Evolutionary conservation across 2,113 vertebrate species (phyloP), one percentile per base, ranked within the genome.

Genomic region (Eclectus roratus): DNA sequence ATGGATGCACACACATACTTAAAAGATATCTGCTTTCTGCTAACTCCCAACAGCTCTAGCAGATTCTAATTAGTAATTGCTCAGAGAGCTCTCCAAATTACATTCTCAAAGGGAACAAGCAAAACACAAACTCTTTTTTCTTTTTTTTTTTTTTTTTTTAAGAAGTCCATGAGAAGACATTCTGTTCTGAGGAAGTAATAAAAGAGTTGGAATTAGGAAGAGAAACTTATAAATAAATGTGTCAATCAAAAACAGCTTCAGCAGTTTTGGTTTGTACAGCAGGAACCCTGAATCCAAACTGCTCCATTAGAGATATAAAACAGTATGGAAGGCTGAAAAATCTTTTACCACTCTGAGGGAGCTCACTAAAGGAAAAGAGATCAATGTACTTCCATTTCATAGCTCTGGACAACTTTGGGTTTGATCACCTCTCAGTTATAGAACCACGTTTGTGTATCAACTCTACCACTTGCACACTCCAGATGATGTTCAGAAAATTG

Each of bases 341-440:
- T 25, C 44, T 61, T 86, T n/a, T 53, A 4, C 1, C 37, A 31
- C 4, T 61, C 35, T 37, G 29, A 50, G 33, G 31, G 25, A 66
- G 16, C 6, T 80, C 52, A n/a, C 11, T 52, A 71, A 84, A 69
- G 12, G 5, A 68, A 77, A 19, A 52, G 19, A 27, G 0, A 11
- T 68, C 29, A n/a, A 17, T n/a, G 5, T 10, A 28, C 6, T 72
- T 77, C 23, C 23, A 17, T 37, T 63, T 68, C 28, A 25, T 28
- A 80, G 4, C 8, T 43, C 16, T 20, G 14, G 6, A 17, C 7
- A 56, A 1, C 18, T 77, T 72, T 50, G 27, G 1, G 3, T 77
- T 68, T 88, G 19, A 17, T 47, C 3, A 16, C 6, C 8, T 4
- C 9, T 3, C 2, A 17, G 4, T 7, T 9, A 3, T 7, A 53